These are phyloP conservation scores for Drosophila maculinotata DNA, from an alignment of 2,888 invertebrate genomes.

Conservation along the genomic window DNA sequence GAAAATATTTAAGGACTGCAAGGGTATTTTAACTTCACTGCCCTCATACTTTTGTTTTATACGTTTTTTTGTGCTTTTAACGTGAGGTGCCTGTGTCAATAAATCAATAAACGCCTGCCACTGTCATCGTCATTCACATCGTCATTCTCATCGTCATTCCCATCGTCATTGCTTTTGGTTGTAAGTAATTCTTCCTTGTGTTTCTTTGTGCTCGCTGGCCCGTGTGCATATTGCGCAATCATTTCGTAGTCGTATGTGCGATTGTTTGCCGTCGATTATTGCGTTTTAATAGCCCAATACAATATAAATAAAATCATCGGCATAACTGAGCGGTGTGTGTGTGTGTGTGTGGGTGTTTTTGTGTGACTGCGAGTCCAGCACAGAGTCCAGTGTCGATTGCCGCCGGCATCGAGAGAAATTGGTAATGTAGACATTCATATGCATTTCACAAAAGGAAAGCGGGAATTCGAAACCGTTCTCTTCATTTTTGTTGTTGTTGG, in stretches of 20 bases:
- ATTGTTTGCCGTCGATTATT: constrained; percentile 66
- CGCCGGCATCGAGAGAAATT: not conserved
- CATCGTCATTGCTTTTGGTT: not conserved
- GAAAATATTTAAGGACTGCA: not conserved
- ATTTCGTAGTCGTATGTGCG: constrained; percentile 52
- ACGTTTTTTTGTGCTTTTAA: constrained; percentile 16
- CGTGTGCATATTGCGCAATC: constrained; percentile 78
- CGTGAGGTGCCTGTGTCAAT: constrained; percentile 58
- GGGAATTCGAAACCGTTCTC: not conserved
- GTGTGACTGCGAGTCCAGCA: not conserved
- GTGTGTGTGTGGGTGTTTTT: not conserved
- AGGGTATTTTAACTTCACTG: constrained; percentile 12
- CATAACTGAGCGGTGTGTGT: constrained; percentile 12
- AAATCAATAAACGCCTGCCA: constrained; percentile 67
- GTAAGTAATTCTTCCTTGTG: constrained; percentile 1
- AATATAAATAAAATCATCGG: constrained; percentile 59
- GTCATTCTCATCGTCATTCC: not conserved
- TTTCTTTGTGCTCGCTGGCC: constrained; percentile 60
- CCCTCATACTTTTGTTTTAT: not conserved
- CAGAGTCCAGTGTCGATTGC: constrained; percentile 11
- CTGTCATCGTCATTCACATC: constrained; percentile 57
- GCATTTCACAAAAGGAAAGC: constrained; percentile 27
- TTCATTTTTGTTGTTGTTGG: not conserved
- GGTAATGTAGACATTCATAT: constrained; percentile 51
- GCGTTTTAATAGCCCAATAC: constrained; percentile 69